phyloP scores from a whole-genome alignment of 2,888 invertebrate genomes.

The Calliopum simillimum region DNA sequence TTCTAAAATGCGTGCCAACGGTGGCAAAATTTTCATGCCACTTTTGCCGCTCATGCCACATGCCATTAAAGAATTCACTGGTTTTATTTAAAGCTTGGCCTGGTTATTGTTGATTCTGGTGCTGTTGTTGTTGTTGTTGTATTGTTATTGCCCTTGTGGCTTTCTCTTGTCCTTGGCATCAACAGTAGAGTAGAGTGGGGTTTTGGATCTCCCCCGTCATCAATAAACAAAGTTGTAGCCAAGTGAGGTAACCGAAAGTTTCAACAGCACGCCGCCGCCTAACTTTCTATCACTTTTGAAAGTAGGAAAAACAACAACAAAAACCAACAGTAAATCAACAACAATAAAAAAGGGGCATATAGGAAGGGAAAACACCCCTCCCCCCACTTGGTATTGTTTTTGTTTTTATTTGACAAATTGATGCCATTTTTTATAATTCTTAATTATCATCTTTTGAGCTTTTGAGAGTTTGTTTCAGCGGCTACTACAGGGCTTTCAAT shows the following conservation, averaged over 20 bases:
- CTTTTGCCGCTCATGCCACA: too few relatives aligned
- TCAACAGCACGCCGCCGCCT: neutral
- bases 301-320: neutral
- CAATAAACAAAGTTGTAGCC: slow-evolving; percentile 26
- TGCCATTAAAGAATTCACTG: too few relatives aligned
- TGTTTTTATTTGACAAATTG: neutral
- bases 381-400: too few relatives aligned
- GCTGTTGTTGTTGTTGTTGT: neutral
- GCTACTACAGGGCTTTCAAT: neutral
- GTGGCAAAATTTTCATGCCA: too few relatives aligned
- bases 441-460: neutral
- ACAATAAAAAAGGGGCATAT: slow-evolving; percentile 1
- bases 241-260: slow-evolving; percentile 20
- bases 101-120: neutral
- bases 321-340: slow-evolving; percentile 5
- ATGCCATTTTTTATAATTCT: slow-evolving; percentile 12
- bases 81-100: too few relatives aligned
- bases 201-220: too few relatives aligned
- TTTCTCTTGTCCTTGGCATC: too few relatives aligned
- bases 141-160: neutral
- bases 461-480: neutral
- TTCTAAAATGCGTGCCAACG: too few relatives aligned
- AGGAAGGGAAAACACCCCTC: neutral
- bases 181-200: neutral
- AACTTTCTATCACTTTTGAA: slow-evolving; percentile 7